Percentiles rank a stretch among this genome's conserved stretches.
These are phyloP conservation scores for Meandrina meandrites DNA, from an alignment of 92 coral and sea anemone species.

Conservation along the genomic window DNA sequence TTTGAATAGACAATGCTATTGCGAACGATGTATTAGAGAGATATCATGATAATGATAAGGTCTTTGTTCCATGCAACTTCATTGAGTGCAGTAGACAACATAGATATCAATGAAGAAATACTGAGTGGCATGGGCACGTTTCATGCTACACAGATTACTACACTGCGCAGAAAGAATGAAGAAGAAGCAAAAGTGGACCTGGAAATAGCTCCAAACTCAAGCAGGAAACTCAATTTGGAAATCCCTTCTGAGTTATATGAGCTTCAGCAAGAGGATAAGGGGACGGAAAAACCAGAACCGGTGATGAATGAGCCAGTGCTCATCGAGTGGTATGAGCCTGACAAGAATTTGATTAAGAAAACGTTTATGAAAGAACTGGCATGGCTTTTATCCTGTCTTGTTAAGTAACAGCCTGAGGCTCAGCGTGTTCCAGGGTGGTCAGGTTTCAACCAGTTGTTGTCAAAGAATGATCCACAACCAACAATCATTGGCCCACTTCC, in stretches of 20 bases:
- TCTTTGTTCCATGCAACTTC: constrained; percentile 59
- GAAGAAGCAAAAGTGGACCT: constrained; percentile 43
- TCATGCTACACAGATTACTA: constrained; percentile 62
- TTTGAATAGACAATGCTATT: constrained; percentile 64
- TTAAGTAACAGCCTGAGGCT: constrained; percentile 34
- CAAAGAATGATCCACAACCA: constrained; percentile 19
- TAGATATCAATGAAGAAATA: constrained; percentile 68
- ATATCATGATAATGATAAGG: constrained; percentile 57
- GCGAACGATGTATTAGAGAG: constrained; percentile 60
- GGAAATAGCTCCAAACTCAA: constrained; percentile 46
- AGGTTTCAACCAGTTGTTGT: constrained; percentile 32
- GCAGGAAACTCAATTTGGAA: constrained; percentile 57
- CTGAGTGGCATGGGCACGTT: constrained; percentile 69
- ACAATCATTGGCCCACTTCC: constrained; percentile 70
- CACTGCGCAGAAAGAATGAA: constrained; percentile 42
- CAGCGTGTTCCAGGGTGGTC: not conserved
- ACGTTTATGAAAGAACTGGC: constrained; percentile 60
- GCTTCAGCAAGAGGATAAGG: constrained; percentile 37
- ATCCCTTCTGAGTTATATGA: constrained; percentile 62
- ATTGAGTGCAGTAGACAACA: constrained; percentile 57
- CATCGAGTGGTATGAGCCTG: constrained; percentile 50
- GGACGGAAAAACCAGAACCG: constrained; percentile 57
- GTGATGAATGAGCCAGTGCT: constrained; percentile 31
- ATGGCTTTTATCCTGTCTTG: constrained; percentile 50
- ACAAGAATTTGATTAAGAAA: constrained; percentile 33